Conservation (phyloP, 1,140 invertebrate genomes). For the Magallana ariakensis region DNA sequence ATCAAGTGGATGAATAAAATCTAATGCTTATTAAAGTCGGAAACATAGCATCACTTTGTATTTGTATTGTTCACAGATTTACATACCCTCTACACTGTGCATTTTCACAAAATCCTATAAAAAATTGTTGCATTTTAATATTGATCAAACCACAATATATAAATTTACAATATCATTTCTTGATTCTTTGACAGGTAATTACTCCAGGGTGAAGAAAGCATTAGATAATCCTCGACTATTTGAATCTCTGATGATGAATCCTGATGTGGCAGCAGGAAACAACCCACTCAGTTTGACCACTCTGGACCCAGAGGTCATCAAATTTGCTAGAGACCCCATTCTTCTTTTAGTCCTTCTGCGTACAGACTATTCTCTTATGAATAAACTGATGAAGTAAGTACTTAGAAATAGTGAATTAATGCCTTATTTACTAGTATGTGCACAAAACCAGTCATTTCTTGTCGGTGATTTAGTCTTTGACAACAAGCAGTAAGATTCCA, state of each 20-base stretch:
- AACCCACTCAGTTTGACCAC: conserved; percentile 22
- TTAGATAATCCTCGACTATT: conserved; percentile 51
- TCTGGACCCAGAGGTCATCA: conserved; percentile 48
- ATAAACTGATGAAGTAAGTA: conserved; percentile 17
- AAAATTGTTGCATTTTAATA: too few species aligned
- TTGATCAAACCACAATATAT: too few species aligned
- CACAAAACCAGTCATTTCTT: too few species aligned
- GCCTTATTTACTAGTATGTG: too few species aligned
- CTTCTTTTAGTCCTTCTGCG: conserved; percentile 42
- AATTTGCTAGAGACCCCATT: conserved; percentile 50
- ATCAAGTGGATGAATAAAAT: too few species aligned
- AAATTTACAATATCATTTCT: background rate
- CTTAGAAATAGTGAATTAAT: background rate
- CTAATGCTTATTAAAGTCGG: too few species aligned
- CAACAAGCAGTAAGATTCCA: too few species aligned
- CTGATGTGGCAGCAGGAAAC: background rate
- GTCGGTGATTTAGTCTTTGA: too few species aligned
- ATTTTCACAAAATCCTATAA: too few species aligned
- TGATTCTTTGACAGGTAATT: conserved; percentile 35
- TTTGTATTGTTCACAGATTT: too few species aligned
- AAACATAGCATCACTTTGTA: too few species aligned
- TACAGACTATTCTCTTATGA: conserved; percentile 34
- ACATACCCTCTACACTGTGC: too few species aligned
- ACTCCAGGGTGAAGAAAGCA: conserved; percentile 49
- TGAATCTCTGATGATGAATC: conserved; percentile 37